phyloP scores from a whole-genome alignment of 2,797 vertebrate species.

The Acanthiza pusilla region DNA sequence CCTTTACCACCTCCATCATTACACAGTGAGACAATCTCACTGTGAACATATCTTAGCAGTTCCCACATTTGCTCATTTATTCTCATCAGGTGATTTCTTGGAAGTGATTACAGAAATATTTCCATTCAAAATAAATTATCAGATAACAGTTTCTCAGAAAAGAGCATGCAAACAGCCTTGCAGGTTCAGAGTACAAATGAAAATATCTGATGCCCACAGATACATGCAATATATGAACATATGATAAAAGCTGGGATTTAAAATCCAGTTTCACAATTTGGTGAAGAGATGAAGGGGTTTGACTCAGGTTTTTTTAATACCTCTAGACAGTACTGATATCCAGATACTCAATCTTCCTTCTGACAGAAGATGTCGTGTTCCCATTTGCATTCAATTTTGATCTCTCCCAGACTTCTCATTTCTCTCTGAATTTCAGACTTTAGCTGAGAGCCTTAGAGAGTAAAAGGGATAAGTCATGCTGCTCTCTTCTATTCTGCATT shows the following conservation, averaged over 20 bases:
- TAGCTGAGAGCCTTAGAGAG: background rate
- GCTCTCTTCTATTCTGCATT: background rate
- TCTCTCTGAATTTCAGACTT: background rate
- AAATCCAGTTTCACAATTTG: background rate
- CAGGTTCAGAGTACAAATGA: background rate
- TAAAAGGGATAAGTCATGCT: background rate
- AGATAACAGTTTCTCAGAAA: background rate
- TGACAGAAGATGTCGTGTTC: background rate
- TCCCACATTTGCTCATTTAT: background rate
- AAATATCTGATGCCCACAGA: background rate
- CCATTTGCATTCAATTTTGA: constrained; percentile 16
- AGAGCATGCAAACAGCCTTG: background rate
- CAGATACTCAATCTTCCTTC: background rate
- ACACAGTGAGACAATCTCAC: background rate
- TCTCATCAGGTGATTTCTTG: background rate
- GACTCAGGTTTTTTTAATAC: background rate
- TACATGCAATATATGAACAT: background rate
- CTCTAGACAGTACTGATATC: background rate
- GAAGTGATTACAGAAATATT: background rate
- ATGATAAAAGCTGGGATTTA: background rate
- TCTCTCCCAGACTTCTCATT: background rate
- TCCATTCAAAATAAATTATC: background rate
- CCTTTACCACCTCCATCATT: background rate
- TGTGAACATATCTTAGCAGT: background rate
- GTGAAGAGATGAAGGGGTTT: background rate